These are phyloP conservation scores for Silurus lanzhouensis DNA, from an alignment of 2,797 vertebrate species.

Conservation along the genomic window DNA sequence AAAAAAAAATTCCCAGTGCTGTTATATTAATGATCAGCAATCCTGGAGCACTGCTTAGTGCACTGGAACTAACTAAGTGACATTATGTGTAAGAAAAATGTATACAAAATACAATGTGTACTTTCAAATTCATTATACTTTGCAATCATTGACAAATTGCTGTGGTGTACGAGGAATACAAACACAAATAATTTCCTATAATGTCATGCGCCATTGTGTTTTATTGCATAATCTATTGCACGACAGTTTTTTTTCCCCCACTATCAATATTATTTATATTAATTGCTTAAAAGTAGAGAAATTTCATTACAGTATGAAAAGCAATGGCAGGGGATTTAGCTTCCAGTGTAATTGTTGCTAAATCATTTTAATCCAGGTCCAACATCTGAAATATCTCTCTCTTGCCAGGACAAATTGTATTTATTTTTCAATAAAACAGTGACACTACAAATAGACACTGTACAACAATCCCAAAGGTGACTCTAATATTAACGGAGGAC, in stretches of 20 bases:
- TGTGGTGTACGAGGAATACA: background rate
- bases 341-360: background rate
- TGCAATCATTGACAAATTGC: background rate
- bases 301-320: slow-evolving; percentile 3
- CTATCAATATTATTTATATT: background rate
- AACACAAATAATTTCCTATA: background rate
- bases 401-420: slow-evolving; percentile 19
- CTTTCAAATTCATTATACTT: background rate
- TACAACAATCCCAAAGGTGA: slow-evolving; percentile 22
- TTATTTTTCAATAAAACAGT: background rate
- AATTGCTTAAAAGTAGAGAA: slow-evolving; percentile 1
- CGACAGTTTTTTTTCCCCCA: background rate
- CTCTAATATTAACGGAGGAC: slow-evolving; percentile 27
- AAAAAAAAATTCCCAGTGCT: background rate
- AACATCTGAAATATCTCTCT: slow-evolving; percentile 1
- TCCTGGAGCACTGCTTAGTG: background rate
- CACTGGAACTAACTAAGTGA: background rate
- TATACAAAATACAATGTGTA: background rate
- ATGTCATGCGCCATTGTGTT: background rate
- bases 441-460: slow-evolving; percentile 7
- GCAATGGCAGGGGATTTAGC: background rate
- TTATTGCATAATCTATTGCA: background rate
- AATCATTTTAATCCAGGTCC: background rate
- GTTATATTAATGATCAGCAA: background rate
- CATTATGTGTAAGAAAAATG: background rate